These are phyloP conservation scores for Schizopygopsis malacanthus DNA, from an alignment of 2,797 vertebrate species.

Conservation along the genomic window DNA sequence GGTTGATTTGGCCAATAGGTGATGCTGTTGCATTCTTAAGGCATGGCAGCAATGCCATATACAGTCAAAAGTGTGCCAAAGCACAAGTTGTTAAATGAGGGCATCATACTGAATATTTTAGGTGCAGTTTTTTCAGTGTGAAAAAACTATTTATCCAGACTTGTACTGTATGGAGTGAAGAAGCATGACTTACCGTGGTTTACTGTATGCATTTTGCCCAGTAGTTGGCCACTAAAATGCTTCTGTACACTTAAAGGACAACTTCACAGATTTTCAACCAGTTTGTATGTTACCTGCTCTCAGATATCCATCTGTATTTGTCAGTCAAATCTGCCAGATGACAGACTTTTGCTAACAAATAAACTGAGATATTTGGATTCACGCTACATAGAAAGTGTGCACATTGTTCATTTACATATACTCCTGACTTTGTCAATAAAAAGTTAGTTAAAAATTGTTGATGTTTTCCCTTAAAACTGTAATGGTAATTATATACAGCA, in stretches of 20 bases:
- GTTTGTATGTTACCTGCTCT: not conserved
- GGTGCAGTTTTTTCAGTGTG: not conserved
- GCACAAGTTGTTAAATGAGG: not conserved
- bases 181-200: not conserved
- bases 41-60: not conserved
- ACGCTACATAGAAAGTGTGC: not conserved
- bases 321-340: too few species aligned
- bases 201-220: not conserved
- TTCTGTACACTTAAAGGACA: too few species aligned
- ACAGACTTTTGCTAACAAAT: too few species aligned
- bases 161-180: not conserved
- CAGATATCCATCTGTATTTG: not conserved
- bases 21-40: not conserved
- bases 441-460: not conserved
- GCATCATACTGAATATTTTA: not conserved
- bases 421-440: not conserved
- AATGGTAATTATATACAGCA: not conserved
- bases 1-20: not conserved
- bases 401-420: not conserved
- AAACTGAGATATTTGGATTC: not conserved
- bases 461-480: not conserved
- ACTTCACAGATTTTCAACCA: too few species aligned
- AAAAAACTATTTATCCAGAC: not conserved
- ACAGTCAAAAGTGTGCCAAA: not conserved
- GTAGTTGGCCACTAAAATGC: too few species aligned